Evolutionary conservation across 2,888 invertebrate genomes (phyloP).

Genomic region (Diaperis boleti): DNA sequence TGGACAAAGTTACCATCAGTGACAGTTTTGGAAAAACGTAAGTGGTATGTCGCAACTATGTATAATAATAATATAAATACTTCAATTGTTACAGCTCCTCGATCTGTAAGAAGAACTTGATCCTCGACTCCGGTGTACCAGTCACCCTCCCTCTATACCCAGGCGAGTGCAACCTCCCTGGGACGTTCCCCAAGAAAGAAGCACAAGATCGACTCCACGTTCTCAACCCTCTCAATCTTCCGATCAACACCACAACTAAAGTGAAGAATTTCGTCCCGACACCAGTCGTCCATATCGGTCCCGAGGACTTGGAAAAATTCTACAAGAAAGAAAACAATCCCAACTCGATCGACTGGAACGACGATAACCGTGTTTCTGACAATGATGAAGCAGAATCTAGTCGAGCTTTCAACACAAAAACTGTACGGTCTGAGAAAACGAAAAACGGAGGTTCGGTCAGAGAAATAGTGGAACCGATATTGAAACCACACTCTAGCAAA

Average conservation of each 20-base stretch:
- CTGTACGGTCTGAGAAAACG: slow-evolving; percentile 49
- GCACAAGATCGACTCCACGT: slow-evolving; percentile 43
- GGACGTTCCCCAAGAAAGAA: slow-evolving; percentile 51
- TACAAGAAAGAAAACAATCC: slow-evolving; percentile 48
- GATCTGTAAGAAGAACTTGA: slow-evolving; percentile 81
- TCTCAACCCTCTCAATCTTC: slow-evolving; percentile 28
- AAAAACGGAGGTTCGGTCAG: slow-evolving; percentile 54
- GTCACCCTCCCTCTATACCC: slow-evolving; percentile 80
- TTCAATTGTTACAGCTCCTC: slow-evolving; percentile 75
- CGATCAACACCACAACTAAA: slow-evolving; percentile 14
- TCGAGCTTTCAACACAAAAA: slow-evolving; percentile 69
- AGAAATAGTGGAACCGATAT: slow-evolving; percentile 82
- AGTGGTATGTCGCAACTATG: too few relatives aligned
- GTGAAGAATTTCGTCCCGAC: slow-evolving; percentile 59
- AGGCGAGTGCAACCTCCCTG: slow-evolving; percentile 81
- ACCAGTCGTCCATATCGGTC: slow-evolving; percentile 63
- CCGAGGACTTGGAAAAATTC: slow-evolving; percentile 57
- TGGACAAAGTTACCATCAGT: slow-evolving; percentile 85
- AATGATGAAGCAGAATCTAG: slow-evolving; percentile 68
- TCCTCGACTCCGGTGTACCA: slow-evolving; percentile 79
- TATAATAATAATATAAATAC: too few relatives aligned
- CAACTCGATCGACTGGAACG: slow-evolving; percentile 68
- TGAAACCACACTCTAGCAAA: slow-evolving; percentile 73
- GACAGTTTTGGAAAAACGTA: slow-evolving; percentile 88
- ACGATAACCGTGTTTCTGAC: slow-evolving; percentile 65